Base-by-base conservation (phyloP, 1,140 invertebrate species). In the Plutomurus gul region DNA sequence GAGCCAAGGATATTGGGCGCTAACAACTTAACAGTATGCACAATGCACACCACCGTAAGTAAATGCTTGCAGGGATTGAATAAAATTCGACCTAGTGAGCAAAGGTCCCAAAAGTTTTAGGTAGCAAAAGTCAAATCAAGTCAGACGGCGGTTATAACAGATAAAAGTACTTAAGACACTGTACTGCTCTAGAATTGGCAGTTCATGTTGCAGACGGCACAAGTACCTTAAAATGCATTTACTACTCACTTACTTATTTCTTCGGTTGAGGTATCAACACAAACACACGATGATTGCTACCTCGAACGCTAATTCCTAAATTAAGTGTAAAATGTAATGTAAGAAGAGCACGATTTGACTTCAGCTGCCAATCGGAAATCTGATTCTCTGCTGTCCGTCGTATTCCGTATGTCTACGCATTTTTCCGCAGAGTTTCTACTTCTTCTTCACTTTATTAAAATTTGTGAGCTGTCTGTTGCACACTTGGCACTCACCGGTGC, bases 241-340 rank as follows among this genome's bases (percentile, higher is more conserved):
- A 65, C n/a, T n/a, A 43, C 39, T 43, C 10, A n/a, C 56, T 60
- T 60, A 33, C n/a, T n/a, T n/a, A n/a, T n/a, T 56, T 33, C 56
- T 30, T 0, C n/a, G 16, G 39, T 13, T 10, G 5, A 51, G 8
- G 51, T 56, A 65, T 5, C 16, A 65, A 30, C 56, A 65, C 56
- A 65, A 11, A 25, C 39, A 13, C n/a, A 43, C 51, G n/a, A n/a
- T 65, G 56, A 65, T 65, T 65, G 56, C 30, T 65, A 65, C 56
- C 56, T 65, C 36, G 22, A 65, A 30, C 25, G 30, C 25, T 65
- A 36, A 65, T 65, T 65, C 56, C 27, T 65, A 65, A 65, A 65
- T 65, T 65, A 65, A 65, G 56, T 65, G 56, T 65, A 65, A 65
- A 65, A 65, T 65, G 30, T 65, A 65, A 65, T 33, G 56, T 65